phyloP scores from a whole-genome alignment of 2,797 vertebrate genomes.

The Bufotes viridis region DNA sequence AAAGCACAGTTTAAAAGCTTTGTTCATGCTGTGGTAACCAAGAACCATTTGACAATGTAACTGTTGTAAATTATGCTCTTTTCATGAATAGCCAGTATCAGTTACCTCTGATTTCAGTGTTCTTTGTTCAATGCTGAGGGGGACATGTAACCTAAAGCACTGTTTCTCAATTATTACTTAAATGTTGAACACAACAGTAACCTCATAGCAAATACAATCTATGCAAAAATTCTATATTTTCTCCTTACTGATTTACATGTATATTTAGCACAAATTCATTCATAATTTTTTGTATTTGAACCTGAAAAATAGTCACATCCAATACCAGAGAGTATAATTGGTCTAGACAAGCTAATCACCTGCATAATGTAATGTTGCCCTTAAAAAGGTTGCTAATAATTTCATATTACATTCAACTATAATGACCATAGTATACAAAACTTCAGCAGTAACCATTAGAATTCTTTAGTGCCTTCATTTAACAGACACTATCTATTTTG shows the following conservation, averaged over 20 bases:
- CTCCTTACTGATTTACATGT: not conserved
- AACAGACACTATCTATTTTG: too few species aligned
- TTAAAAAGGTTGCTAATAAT: not conserved
- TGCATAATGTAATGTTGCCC: too few species aligned
- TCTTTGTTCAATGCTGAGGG: conserved; percentile 16
- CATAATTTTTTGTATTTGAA: not conserved
- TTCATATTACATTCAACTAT: not conserved
- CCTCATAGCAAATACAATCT: not conserved
- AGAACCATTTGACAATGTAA: conserved; percentile 52
- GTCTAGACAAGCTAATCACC: not conserved
- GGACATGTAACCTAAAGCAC: conserved; percentile 9
- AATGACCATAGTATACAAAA: not conserved
- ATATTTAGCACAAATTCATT: not conserved
- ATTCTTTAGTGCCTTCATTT: too few species aligned
- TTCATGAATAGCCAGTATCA: conserved; percentile 49
- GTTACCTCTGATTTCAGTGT: conserved; percentile 22
- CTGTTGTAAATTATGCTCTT: conserved; percentile 56
- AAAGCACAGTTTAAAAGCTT: conserved; percentile 66
- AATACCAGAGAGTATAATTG: not conserved
- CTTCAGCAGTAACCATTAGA: too few species aligned
- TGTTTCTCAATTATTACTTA: not conserved
- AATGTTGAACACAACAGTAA: not conserved
- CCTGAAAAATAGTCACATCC: not conserved
- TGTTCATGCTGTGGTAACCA: conserved; percentile 59
- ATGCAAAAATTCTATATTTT: not conserved